Conservation (phyloP, 2,113 vertebrate genomes). For the Protomyctophum bolini region DNA sequence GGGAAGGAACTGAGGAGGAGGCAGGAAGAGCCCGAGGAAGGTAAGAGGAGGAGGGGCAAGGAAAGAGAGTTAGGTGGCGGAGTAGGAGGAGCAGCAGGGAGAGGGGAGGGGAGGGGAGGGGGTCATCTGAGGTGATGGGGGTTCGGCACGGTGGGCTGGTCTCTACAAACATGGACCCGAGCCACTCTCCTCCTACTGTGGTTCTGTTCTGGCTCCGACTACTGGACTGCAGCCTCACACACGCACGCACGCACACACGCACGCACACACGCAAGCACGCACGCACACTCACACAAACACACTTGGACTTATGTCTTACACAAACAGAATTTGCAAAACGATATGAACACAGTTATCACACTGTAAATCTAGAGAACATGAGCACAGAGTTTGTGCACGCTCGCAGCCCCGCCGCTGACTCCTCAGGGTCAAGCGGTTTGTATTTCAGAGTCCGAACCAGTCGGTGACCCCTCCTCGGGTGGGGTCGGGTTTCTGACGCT, state of each 20-base stretch:
- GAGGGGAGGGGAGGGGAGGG: background rate
- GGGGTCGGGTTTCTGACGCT: conserved; percentile 82
- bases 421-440: conserved; percentile 27
- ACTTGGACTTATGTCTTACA: conserved; percentile 33
- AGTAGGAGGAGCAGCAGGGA: background rate
- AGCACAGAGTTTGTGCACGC: conserved; percentile 21
- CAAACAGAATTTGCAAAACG: conserved; percentile 45
- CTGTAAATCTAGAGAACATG: conserved; percentile 38
- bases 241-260: background rate
- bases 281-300: background rate
- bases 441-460: conserved; percentile 90
- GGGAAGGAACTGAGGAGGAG: too few relatives aligned
- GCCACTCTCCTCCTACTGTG: conserved; percentile 58
- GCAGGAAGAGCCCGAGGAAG: background rate
- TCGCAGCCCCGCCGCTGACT: conserved; percentile 5
- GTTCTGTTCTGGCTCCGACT: conserved; percentile 54
- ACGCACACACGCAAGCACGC: conserved; percentile 11
- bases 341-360: conserved; percentile 42
- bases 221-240: conserved; percentile 39
- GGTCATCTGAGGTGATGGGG: conserved; percentile 70
- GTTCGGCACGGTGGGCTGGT: conserved; percentile 53
- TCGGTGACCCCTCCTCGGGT: conserved; percentile 85
- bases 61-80: background rate
- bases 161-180: conserved; percentile 54
- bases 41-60: background rate